Evolutionary conservation across 2,797 vertebrate genomes (phyloP), one percentile per base, ranked within the genome.

Genomic region (Acrocephalus scirpaceus): DNA sequence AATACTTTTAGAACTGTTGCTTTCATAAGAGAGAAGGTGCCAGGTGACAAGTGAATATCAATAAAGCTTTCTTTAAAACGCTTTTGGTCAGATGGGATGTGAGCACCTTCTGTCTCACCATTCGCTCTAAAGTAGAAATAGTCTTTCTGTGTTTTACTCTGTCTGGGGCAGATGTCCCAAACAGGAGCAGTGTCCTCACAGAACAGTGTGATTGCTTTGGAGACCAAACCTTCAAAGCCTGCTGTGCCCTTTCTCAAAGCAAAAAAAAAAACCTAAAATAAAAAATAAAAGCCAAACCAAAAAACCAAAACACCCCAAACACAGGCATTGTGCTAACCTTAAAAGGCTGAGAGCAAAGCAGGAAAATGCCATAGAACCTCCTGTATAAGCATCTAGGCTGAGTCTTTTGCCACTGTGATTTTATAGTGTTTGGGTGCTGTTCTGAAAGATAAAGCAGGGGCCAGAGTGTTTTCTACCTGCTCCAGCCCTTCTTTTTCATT

Each of bases 351-450:
- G 30, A 72, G 29, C 3, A 19, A 47, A 50, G 45, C n/a, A 22
- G 34, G 58, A 67, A 71, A 53, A 65, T 29, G 27, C 18, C 10
- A 1, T 2, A 34, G 85, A 77, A 45, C 11, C 54, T 57, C 15
- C 27, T 48, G 17, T 48, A 3, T 20, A 22, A 61, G 10, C 30
- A 4, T 3, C 36, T 21, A 14, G 27, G 23, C 21, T 42, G 32
- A 34, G 29, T 47, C 18, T 80, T 88, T 83, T 1, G 0, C 57
- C 4, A 0, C 3, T 8, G n/a, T 27, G 19, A 18, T 54, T 81
- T 72, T 40, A 13, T 1, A 18, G 6, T 7, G 27, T 36, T 16
- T 8, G 30, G 8, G 4, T 45, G 32, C 45, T 0, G 0, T 75
- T 78, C 50, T 47, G 19, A 13, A 36, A 79, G n/a, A 25, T 4